phyloP scores from a whole-genome alignment of 2,113 vertebrate species.

The Bucco capensis region DNA sequence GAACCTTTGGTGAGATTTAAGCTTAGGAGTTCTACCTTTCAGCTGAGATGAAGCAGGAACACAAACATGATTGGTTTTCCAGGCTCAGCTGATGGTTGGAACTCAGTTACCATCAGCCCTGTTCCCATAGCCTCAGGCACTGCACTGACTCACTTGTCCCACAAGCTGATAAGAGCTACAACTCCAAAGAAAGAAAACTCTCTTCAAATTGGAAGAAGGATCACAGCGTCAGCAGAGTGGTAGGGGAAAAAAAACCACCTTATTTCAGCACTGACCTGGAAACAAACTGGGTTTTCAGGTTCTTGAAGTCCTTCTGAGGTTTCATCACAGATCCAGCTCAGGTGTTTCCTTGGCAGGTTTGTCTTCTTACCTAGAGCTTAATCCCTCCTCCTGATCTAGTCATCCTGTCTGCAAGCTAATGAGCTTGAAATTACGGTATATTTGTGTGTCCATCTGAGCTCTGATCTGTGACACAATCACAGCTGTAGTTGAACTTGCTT shows the following conservation, averaged over 20 bases:
- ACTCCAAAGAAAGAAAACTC: neutral
- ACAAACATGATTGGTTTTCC: neutral
- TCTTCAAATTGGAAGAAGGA: neutral
- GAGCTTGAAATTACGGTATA: neutral
- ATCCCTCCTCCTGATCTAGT: slow-evolving; percentile 1
- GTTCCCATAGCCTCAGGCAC: slow-evolving; percentile 6
- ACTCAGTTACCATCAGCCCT: neutral
- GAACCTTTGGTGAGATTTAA: neutral
- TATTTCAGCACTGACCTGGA: slow-evolving; percentile 8
- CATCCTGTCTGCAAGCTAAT: neutral
- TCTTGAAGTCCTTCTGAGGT: neutral
- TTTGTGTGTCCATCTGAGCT: neutral
- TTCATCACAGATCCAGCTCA: neutral
- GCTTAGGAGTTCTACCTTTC: neutral
- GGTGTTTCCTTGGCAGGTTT: slow-evolving; percentile 2
- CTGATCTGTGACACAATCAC: neutral
- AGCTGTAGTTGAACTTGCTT: neutral
- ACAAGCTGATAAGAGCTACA: neutral
- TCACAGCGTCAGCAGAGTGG: neutral
- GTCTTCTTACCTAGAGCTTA: neutral
- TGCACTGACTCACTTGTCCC: slow-evolving; percentile 3
- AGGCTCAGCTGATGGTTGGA: neutral
- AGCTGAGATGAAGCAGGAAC: neutral
- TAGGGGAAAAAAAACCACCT: neutral
- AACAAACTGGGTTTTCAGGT: slow-evolving; percentile 22